Evolutionary conservation across 1,140 invertebrate genomes (phyloP).

Genomic region (Heliconius nattereri): DNA sequence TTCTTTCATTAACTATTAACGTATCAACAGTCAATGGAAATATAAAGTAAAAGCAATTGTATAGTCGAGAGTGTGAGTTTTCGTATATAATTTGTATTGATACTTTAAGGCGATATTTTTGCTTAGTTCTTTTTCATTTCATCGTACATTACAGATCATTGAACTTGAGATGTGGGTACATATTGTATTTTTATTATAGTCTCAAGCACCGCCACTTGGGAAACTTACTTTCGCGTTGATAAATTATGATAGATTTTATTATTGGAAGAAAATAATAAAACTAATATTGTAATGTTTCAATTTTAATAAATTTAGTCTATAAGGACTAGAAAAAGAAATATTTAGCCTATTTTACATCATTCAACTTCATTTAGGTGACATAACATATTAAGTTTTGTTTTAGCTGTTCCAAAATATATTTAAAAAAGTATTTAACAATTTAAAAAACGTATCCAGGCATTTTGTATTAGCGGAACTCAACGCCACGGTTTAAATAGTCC

Average conservation of each 20-base stretch:
- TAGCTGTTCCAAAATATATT: too few species aligned
- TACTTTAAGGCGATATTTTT: conserved; percentile 26
- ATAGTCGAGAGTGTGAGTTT: conserved; percentile 34
- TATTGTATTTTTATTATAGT: conserved; percentile 4
- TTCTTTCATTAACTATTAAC: conserved; percentile 43
- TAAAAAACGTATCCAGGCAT: too few species aligned
- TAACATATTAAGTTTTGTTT: too few species aligned
- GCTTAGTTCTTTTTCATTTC: conserved; percentile 24
- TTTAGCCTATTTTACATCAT: neutral
- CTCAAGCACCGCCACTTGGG: neutral
- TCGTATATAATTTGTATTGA: conserved; percentile 10
- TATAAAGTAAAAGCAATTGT: conserved; percentile 18
- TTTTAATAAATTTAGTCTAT: too few species aligned
- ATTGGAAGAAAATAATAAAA: neutral
- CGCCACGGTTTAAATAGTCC: neutral
- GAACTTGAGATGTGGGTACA: conserved; percentile 15
- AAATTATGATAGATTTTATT: neutral
- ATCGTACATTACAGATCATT: conserved; percentile 16
- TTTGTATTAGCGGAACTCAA: too few species aligned
- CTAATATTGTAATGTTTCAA: too few species aligned
- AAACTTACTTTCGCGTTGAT: neutral
- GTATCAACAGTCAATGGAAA: conserved; percentile 36
- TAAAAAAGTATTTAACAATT: too few species aligned
- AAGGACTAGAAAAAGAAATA: too few species aligned
- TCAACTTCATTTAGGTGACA: too few species aligned